Conservation (phyloP, 2,888 invertebrate genomes). For the Dicycla oo region DNA sequence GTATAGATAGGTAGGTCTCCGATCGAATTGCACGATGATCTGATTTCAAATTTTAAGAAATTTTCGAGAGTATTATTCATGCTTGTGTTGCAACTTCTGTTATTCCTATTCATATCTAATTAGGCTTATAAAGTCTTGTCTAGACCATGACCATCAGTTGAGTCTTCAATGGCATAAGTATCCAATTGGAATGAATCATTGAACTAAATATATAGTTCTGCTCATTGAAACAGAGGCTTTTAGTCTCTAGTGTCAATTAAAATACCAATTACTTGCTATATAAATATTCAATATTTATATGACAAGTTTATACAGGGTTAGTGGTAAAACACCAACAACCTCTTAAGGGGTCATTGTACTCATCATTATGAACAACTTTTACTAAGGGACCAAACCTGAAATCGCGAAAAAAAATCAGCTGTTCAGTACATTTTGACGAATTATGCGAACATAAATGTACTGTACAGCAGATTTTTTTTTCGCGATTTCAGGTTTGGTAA, state of each 20-base stretch:
- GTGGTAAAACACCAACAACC: too few relatives aligned
- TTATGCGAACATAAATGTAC: too few relatives aligned
- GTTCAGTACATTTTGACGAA: too few relatives aligned
- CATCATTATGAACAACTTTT: too few relatives aligned
- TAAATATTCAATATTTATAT: too few relatives aligned
- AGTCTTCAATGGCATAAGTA: slow-evolving; percentile 2
- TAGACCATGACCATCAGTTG: neutral
- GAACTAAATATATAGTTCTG: slow-evolving; percentile 29
- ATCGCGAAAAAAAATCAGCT: too few relatives aligned
- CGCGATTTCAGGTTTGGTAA: too few relatives aligned
- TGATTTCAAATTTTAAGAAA: neutral
- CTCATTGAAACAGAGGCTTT: slow-evolving; percentile 17
- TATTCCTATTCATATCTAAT: neutral
- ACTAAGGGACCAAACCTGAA: too few relatives aligned
- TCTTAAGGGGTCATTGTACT: too few relatives aligned
- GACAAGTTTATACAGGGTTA: too few relatives aligned
- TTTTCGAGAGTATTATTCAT: neutral
- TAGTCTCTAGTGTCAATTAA: slow-evolving; percentile 26
- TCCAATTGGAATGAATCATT: slow-evolving; percentile 18
- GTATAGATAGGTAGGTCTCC: neutral
- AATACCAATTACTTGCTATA: slow-evolving; percentile 31
- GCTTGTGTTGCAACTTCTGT: neutral
- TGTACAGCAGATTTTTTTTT: too few relatives aligned
- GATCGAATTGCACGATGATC: neutral
- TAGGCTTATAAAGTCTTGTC: slow-evolving; percentile 1